These are phyloP conservation scores for Athene cunicularia DNA, from an alignment of 2,113 vertebrate genomes.

Conservation along the genomic window DNA sequence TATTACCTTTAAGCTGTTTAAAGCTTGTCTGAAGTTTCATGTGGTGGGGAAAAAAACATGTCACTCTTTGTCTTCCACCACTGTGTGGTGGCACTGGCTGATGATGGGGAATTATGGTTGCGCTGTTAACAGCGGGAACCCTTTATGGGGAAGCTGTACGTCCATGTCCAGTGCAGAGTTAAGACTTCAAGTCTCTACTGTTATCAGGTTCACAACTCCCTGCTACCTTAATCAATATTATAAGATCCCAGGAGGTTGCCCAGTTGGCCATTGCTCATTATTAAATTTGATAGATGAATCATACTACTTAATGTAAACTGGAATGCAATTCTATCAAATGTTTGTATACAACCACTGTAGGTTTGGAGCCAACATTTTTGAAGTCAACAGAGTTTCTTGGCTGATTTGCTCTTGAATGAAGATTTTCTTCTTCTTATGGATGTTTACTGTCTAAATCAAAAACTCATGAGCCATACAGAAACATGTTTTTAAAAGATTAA, in stretches of 20 bases:
- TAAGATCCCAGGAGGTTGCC: neutral
- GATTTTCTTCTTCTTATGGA: neutral
- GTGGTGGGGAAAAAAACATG: fast-evolving
- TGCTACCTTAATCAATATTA: neutral
- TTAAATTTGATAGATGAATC: neutral
- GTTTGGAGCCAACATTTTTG: neutral
- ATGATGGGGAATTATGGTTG: neutral
- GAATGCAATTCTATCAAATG: neutral
- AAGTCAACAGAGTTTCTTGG: neutral
- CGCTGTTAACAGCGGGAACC: fast-evolving
- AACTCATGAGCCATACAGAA: neutral
- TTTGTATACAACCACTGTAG: neutral
- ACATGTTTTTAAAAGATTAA: neutral
- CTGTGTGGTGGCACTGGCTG: neutral
- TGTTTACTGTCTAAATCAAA: neutral
- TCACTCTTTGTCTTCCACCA: neutral
- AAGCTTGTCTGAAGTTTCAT: neutral
- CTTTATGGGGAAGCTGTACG: neutral
- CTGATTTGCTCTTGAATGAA: neutral
- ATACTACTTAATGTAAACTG: neutral
- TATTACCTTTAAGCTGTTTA: neutral
- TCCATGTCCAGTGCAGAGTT: neutral
- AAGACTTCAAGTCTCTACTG: neutral
- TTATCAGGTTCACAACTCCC: neutral
- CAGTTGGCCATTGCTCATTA: neutral